A percentile compares a stretch with the other conserved stretches of the same genome.
Evolutionary conservation across 2,888 invertebrate genomes (phyloP).

Genomic region (Drosophila heteroneura): DNA sequence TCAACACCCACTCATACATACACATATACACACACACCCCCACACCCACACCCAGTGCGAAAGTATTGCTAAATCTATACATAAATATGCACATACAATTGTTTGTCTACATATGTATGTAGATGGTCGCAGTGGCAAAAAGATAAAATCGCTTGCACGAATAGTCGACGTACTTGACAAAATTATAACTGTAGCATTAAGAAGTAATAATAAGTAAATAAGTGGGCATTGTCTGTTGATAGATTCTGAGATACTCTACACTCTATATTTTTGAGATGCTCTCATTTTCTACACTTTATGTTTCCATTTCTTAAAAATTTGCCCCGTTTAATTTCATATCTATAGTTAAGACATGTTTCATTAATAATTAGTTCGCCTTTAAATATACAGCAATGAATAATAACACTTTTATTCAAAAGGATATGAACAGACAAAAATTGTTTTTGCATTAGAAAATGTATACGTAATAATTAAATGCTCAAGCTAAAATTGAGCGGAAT

Average conservation of each 20-base stretch:
- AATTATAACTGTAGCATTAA: slow-evolving; percentile 39
- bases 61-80: slow-evolving; percentile 1
- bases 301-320: background rate
- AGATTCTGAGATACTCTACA: background rate
- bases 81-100: slow-evolving; percentile 6
- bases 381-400: background rate
- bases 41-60: background rate
- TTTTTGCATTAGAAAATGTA: background rate
- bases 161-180: slow-evolving; percentile 25
- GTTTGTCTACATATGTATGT: slow-evolving; percentile 24
- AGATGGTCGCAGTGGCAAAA: slow-evolving; percentile 28
- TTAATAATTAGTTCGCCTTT: background rate
- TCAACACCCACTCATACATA: slow-evolving; percentile 18
- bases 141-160: slow-evolving; percentile 46
- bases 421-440: background rate
- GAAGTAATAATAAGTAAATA: slow-evolving; percentile 5
- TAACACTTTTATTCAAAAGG: background rate
- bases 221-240: background rate
- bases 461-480: background rate
- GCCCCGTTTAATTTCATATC: background rate
- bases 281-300: background rate
- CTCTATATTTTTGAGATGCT: background rate
- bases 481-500: background rate
- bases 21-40: background rate
- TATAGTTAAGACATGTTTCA: background rate